Percentiles rank a stretch among this genome's conserved stretches.
phyloP scores from a whole-genome alignment of 2,888 invertebrate species.

The Caenorhabditis sp. region DNA sequence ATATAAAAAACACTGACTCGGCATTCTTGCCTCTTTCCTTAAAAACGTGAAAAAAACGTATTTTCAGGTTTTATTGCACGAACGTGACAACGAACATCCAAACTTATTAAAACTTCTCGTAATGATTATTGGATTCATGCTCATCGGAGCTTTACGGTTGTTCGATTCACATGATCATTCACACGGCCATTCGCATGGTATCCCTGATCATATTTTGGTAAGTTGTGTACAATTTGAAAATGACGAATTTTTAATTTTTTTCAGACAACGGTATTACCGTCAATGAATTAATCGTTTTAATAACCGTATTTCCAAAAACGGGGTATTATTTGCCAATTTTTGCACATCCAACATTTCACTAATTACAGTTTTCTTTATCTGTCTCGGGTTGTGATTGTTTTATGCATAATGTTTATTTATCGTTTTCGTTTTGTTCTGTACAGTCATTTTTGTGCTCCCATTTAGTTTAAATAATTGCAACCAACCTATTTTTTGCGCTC shows the following conservation, averaged over 20 bases:
- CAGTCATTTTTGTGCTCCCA: too few relatives aligned
- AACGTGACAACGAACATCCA: constrained; percentile 70
- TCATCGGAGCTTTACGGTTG: constrained; percentile 64
- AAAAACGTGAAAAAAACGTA: too few relatives aligned
- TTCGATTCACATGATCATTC: constrained; percentile 28
- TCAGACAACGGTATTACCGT: neutral
- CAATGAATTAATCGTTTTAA: neutral
- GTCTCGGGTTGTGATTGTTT: neutral
- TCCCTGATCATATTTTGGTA: neutral
- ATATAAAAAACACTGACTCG: too few relatives aligned
- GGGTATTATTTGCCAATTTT: neutral
- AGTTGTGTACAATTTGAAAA: neutral
- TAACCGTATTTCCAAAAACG: neutral
- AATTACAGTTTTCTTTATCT: neutral
- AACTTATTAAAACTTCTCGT: constrained; percentile 66
- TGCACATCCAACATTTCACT: neutral
- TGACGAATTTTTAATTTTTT: neutral
- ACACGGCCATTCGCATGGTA: constrained; percentile 22
- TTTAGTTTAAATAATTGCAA: too few relatives aligned
- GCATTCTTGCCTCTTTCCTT: too few relatives aligned
- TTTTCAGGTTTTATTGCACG: constrained; percentile 73
- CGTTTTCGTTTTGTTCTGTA: neutral
- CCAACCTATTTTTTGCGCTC: too few relatives aligned
- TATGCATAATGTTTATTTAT: neutral
- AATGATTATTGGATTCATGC: constrained; percentile 65